Percentiles rank a stretch among this genome's conserved stretches.
Evolutionary conservation across 2,888 invertebrate genomes (phyloP).

Genomic region (Diploptera punctata): DNA sequence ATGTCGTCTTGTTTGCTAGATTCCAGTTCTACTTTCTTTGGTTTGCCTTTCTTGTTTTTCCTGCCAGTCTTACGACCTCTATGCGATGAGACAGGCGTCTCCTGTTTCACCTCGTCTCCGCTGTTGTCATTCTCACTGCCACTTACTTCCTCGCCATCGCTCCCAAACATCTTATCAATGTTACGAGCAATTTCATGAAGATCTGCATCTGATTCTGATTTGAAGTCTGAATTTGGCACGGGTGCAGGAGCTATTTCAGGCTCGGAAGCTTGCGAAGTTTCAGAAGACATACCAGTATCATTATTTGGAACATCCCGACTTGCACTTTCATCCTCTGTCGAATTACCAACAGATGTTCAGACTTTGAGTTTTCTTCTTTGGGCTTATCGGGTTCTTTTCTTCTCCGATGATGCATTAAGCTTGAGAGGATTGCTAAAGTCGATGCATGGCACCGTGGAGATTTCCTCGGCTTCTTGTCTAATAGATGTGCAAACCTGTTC

Average conservation of each 20-base stretch:
- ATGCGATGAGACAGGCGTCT: not conserved
- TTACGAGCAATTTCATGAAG: slow-evolving; percentile 34
- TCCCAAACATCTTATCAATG: slow-evolving; percentile 33
- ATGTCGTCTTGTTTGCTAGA: slow-evolving; percentile 8
- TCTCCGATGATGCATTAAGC: slow-evolving; percentile 39
- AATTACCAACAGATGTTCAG: not conserved
- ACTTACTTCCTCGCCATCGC: slow-evolving; percentile 9
- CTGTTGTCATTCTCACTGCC: slow-evolving; percentile 17
- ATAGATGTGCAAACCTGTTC: slow-evolving; percentile 44
- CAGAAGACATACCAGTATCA: too few species aligned
- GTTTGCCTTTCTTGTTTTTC: not conserved
- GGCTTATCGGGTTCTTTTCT: slow-evolving; percentile 26
- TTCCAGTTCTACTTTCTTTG: slow-evolving; percentile 11
- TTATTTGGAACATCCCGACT: not conserved
- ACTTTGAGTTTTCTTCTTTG: slow-evolving; percentile 9
- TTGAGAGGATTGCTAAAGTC: slow-evolving; percentile 76
- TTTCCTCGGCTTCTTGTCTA: slow-evolving; percentile 72
- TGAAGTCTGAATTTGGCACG: not conserved
- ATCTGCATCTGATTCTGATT: slow-evolving; percentile 20
- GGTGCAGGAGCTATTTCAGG: not conserved
- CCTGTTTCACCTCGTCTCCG: slow-evolving; percentile 10
- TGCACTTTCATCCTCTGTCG: slow-evolving; percentile 7
- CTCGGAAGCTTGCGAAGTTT: not conserved
- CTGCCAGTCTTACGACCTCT: not conserved
- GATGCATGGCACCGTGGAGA: slow-evolving; percentile 90